Percentiles rank a stretch among this genome's conserved stretches.
These are phyloP conservation scores for Graptemys geographica DNA, from an alignment of 2,797 vertebrate genomes.

Conservation along the genomic window DNA sequence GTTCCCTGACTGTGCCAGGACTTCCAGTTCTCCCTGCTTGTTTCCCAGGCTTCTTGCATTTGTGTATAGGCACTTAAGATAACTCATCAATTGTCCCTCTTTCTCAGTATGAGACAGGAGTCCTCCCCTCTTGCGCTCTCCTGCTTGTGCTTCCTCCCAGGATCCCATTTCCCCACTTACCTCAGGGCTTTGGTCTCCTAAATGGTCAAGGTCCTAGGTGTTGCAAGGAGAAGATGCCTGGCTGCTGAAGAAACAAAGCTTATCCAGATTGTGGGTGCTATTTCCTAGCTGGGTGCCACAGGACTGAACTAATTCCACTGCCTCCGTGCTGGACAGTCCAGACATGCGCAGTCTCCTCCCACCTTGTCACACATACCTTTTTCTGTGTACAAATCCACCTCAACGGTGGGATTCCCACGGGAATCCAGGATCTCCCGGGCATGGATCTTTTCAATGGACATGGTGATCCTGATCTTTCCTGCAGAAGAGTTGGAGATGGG, in stretches of 20 bases:
- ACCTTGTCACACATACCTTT: slow-evolving; percentile 65
- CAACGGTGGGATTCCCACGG: slow-evolving; percentile 84
- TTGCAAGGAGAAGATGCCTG: accelerated
- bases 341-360: not conserved
- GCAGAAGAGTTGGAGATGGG: slow-evolving; percentile 12
- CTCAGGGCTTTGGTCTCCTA: too few relatives aligned
- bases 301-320: not conserved
- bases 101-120: too few relatives aligned
- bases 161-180: too few relatives aligned
- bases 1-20: too few relatives aligned
- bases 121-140: too few relatives aligned
- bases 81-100: too few relatives aligned
- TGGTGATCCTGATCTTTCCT: slow-evolving; percentile 62
- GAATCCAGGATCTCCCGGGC: slow-evolving; percentile 85
- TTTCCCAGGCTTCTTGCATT: too few relatives aligned
- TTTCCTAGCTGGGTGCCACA: not conserved
- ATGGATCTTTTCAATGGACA: slow-evolving; percentile 83
- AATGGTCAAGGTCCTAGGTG: accelerated
- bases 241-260: not conserved
- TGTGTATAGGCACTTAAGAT: too few relatives aligned
- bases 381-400: slow-evolving; percentile 83
- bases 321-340: too few relatives aligned
- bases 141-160: too few relatives aligned
- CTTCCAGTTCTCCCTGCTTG: too few relatives aligned
- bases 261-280: accelerated